phyloP scores from a whole-genome alignment of 2,888 invertebrate genomes.

The Axea sp. region DNA sequence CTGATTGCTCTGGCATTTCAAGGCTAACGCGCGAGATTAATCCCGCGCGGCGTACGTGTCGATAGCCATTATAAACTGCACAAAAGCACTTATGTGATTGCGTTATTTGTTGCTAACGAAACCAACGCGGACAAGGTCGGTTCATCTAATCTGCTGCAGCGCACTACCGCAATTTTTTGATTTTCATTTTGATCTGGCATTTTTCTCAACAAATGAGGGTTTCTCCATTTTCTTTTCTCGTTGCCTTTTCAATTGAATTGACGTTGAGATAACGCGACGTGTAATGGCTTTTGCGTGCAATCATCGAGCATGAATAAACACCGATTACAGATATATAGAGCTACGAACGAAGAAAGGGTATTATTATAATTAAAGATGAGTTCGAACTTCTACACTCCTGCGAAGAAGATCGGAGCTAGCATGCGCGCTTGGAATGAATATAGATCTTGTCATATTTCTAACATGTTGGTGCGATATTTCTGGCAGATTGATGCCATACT shows the following conservation, averaged over 20 bases:
- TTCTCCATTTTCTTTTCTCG: background rate
- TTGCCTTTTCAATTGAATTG: constrained; percentile 11
- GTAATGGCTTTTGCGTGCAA: constrained; percentile 49
- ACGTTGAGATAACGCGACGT: constrained; percentile 37
- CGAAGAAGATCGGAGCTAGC: too few species aligned
- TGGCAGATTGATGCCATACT: too few species aligned
- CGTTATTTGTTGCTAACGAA: constrained; percentile 37
- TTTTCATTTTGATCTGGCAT: background rate
- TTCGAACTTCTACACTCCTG: too few species aligned
- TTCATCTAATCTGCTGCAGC: constrained; percentile 20
- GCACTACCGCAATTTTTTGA: background rate
- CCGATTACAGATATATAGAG: constrained; percentile 7
- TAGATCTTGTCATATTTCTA: too few species aligned
- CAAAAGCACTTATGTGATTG: constrained; percentile 48
- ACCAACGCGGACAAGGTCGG: constrained; percentile 10
- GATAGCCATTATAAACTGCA: constrained; percentile 45
- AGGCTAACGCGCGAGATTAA: constrained; percentile 58
- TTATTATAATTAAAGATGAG: background rate
- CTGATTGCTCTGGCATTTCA: constrained; percentile 62
- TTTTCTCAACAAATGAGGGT: background rate
- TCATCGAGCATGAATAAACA: constrained; percentile 51
- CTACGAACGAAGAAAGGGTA: background rate
- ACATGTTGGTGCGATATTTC: too few species aligned
- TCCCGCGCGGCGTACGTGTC: constrained; percentile 52
- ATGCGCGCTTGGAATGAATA: too few species aligned